Conservation (phyloP, 2,113 vertebrate genomes). For the Tragelaphus strepsiceros region DNA sequence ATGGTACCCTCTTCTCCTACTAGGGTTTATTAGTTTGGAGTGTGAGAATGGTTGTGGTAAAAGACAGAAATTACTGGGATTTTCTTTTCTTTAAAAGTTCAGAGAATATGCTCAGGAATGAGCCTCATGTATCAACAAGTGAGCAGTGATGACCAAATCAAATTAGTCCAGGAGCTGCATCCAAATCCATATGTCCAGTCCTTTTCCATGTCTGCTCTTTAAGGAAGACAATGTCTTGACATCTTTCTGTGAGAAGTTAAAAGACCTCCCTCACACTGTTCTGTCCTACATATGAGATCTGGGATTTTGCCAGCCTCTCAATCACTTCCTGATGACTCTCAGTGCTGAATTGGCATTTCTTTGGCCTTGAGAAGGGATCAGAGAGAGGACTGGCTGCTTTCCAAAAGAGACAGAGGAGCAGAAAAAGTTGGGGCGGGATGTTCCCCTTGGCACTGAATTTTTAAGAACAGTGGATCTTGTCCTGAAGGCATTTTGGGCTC, state of each 20-base stretch:
- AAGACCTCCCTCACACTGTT: slow-evolving; percentile 42
- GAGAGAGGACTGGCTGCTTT: slow-evolving; percentile 63
- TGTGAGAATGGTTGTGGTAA: not conserved
- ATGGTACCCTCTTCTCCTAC: not conserved
- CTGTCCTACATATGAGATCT: slow-evolving; percentile 33
- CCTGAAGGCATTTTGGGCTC: not conserved
- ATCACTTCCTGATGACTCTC: slow-evolving; percentile 67
- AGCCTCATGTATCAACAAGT: not conserved
- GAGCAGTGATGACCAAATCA: slow-evolving; percentile 1
- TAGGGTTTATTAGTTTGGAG: not conserved
- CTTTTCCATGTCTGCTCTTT: not conserved
- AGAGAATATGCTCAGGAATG: not conserved
- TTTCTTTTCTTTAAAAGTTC: slow-evolving; percentile 11
- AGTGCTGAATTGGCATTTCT: slow-evolving; percentile 71
- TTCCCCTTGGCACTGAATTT: slow-evolving; percentile 11
- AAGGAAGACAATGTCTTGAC: slow-evolving; percentile 50
- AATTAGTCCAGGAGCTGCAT: not conserved
- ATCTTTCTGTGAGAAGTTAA: slow-evolving; percentile 45
- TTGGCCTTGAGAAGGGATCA: slow-evolving; percentile 69
- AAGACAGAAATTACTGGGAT: not conserved
- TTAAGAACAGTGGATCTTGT: slow-evolving; percentile 45
- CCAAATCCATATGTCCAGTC: not conserved
- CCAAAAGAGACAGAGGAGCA: slow-evolving; percentile 54
- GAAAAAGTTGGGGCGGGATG: not conserved
- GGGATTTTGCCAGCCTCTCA: slow-evolving; percentile 68